Base-by-base conservation (phyloP, 2,797 vertebrate genomes). In the Paedocypris micromegethes region DNA sequence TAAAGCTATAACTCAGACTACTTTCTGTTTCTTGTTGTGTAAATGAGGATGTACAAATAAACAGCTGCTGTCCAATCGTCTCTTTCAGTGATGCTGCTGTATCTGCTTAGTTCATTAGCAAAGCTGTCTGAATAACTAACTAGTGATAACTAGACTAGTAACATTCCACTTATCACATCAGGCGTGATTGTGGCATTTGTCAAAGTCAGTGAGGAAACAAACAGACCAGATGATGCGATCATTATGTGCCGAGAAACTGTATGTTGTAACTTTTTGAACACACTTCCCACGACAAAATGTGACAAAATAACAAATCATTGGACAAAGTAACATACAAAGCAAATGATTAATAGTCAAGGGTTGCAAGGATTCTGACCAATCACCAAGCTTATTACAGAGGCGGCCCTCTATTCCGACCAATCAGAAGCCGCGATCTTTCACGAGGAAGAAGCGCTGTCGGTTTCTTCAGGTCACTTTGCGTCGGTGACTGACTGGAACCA, bases 11-110 rank as follows among this genome's bases (percentile, higher is more conserved):
- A 70, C 61, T 50, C 2, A 71, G 50, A 57, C 68, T 68, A 5
- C 68, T 45, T 61, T 48, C 7, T 9, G 3, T 2, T 48, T 40
- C 7, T 58, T 77, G 66, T 69, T 65, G 70, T 81, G 66, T 81
- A 75, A 78, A 63, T 66, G 45, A 79, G 2, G 40, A 55, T 66
- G 49, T 75, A 71, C 46, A 80, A 83, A 84, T 72, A 85, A 87
- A 83, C 5, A 64, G 72, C 70, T 85, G 70, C 75, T 81, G 72
- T 77, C 23, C 23, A 23, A 23, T 76, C 56, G 64, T 45, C 57
- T 65, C 43, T 45, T 41, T 41, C 23, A 23, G 23, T 23, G 23
- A 23, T 23, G 23, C 23, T 23, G 23, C 23, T 23, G 23, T 23
- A 23, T 23, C 23, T 23, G 23, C 23, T 23, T 23, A 23, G 23